Evolutionary conservation across 2,797 vertebrate species (phyloP).

Genomic region (Pseudocheirus occidentalis): DNA sequence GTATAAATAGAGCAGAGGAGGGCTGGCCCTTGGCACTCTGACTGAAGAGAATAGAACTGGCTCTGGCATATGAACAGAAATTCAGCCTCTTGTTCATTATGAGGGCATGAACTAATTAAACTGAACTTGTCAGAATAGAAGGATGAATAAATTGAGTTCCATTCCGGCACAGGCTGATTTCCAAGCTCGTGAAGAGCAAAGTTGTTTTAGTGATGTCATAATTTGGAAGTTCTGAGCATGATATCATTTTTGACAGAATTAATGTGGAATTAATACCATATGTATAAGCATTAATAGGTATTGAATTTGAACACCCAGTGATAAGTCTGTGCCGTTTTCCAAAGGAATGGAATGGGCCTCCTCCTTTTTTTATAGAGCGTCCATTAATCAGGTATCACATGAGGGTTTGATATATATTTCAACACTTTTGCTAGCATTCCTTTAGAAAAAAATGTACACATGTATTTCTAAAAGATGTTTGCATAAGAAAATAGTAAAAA

Average conservation of each 20-base stretch:
- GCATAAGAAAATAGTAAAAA: conserved; percentile 70
- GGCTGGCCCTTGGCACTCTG: conserved; percentile 86
- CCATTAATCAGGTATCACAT: conserved; percentile 73
- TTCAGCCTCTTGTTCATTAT: conserved; percentile 83
- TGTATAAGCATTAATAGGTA: conserved; percentile 87
- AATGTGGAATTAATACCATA: conserved; percentile 89
- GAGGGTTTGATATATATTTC: conserved; percentile 74
- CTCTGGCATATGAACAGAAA: conserved; percentile 86
- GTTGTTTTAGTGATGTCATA: conserved; percentile 90
- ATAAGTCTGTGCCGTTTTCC: conserved; percentile 82
- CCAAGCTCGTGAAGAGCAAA: conserved; percentile 83
- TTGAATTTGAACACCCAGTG: conserved; percentile 83
- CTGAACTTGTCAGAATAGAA: conserved; percentile 84
- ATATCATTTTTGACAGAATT: conserved; percentile 89
- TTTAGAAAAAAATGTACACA: conserved; percentile 46
- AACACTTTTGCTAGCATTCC: conserved; percentile 69
- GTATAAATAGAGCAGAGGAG: conserved; percentile 90
- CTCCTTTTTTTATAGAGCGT: conserved; percentile 66
- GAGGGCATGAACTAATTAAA: conserved; percentile 88
- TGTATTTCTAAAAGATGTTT: conserved; percentile 76
- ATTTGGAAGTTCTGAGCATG: conserved; percentile 86
- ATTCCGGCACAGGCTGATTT: conserved; percentile 81
- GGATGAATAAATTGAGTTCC: conserved; percentile 83
- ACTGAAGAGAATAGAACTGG: conserved; percentile 86
- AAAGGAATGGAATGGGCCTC: conserved; percentile 79